Evolutionary conservation across 1,140 invertebrate species (phyloP).

Genomic region (Drosophila virilis): DNA sequence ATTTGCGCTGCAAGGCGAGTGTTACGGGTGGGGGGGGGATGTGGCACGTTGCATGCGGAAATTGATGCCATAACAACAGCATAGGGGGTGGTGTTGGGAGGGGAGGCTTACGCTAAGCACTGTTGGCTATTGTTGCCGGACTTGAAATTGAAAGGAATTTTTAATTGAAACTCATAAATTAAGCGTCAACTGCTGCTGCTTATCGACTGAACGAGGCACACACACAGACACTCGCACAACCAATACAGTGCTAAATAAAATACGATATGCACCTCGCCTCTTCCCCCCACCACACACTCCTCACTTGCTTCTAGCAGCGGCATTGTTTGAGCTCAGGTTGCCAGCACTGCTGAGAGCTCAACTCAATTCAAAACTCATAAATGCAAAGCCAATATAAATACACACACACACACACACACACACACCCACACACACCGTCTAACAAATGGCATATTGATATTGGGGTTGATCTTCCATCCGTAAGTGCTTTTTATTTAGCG

Average conservation of each 20-base stretch:
- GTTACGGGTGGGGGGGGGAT: not conserved
- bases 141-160: slow-evolving; percentile 63
- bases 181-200: slow-evolving; percentile 35
- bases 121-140: slow-evolving; percentile 40
- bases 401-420: slow-evolving; percentile 14
- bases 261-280: not conserved
- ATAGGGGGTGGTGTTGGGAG: not conserved
- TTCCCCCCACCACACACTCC: not conserved
- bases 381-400: slow-evolving; percentile 22
- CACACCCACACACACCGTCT: not conserved
- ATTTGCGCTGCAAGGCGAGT: slow-evolving; percentile 61
- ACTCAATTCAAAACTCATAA: slow-evolving; percentile 32
- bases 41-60: slow-evolving; percentile 33
- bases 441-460: slow-evolving; percentile 10
- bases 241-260: slow-evolving; percentile 9
- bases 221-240: not conserved
- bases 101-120: slow-evolving; percentile 17
- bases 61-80: slow-evolving; percentile 28
- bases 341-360: slow-evolving; percentile 24
- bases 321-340: slow-evolving; percentile 30
- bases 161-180: slow-evolving; percentile 82
- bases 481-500: slow-evolving; percentile 1
- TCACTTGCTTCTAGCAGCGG: slow-evolving; percentile 26
- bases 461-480: not conserved
- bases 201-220: slow-evolving; percentile 13